phyloP scores from a whole-genome alignment of 2,888 invertebrate species.

The Cheiracanthium punctorium region DNA sequence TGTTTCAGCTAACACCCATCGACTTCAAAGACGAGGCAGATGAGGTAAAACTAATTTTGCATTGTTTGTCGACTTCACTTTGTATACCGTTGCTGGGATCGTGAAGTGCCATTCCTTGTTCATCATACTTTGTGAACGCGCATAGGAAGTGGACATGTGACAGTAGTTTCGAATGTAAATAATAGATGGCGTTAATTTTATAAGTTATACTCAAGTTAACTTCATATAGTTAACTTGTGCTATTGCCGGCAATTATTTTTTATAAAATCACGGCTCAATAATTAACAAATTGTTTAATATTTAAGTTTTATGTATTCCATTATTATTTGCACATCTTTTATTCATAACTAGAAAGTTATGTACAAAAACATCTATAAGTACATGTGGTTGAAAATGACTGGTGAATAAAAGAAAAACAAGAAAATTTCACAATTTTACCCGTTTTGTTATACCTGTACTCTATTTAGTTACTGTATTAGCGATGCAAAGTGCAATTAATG shows the following conservation, averaged over 20 bases:
- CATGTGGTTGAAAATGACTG: too few species aligned
- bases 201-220: constrained; percentile 53
- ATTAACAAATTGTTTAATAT: too few species aligned
- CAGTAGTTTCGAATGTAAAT: constrained; percentile 73
- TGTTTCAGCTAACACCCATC: constrained; percentile 77
- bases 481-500: too few species aligned
- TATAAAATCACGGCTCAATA: too few species aligned
- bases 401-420: too few species aligned
- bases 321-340: too few species aligned
- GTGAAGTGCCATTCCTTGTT: constrained; percentile 60
- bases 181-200: constrained; percentile 65
- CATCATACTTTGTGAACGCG: constrained; percentile 57
- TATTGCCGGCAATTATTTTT: constrained; percentile 26
- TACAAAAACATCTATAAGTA: too few species aligned
- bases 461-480: too few species aligned
- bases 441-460: too few species aligned
- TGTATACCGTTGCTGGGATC: constrained; percentile 59
- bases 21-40: constrained; percentile 93
- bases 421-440: too few species aligned
- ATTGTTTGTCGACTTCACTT: constrained; percentile 61
- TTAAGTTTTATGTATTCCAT: neutral
- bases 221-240: constrained; percentile 28
- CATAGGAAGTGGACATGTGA: constrained; percentile 65
- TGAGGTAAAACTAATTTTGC: constrained; percentile 82
- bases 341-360: too few species aligned